Base-by-base conservation (phyloP, 1,140 invertebrate species). In the Melanaphis sacchari region DNA sequence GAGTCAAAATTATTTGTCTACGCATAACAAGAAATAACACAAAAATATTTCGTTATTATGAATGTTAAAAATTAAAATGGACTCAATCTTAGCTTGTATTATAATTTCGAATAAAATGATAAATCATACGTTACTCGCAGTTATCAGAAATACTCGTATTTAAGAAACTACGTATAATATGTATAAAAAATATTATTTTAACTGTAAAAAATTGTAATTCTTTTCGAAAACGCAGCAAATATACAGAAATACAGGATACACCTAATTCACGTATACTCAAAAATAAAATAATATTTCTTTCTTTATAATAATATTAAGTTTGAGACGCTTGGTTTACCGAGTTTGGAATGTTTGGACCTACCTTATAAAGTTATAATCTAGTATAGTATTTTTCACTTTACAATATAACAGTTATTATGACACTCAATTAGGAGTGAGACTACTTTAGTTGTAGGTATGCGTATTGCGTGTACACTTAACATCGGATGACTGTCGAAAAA, bases 401-500 rank as follows among this genome's bases (percentile, higher is more conserved):
- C 22, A 76, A n/a, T 76, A 76, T 82, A 40, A 82, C 18, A 82
- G 81, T 82, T 82, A 85, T 85, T 85, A 85, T 82, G 81, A 82
- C 40, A 41, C 82, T 41, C 82, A 24, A 85, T 85, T 85, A 41
- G 82, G 82, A 85, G 82, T 85, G 82, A 85, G 41, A 85, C 82
- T 85, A 85, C 82, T 41, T 40, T 31, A 26, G 38, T 31, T 8
- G 1, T 26, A 26, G 40, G 38, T 15, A 40, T 41, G 38, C 38
- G 41, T n/a, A 21, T 36, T 41, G 38, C 38, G 41, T n/a, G n/a
- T 36, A 88, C 87, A 36, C 46, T 88, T 88, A 88, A 49, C 87
- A 26, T 38, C 87, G 43, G n/a, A 88, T 88, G 87, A 88, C 87
- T 88, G n/a, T 49, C 46, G 46, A 88, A 49, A 88, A 52, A 88